These are phyloP conservation scores for Pheosia gnoma DNA, from an alignment of 2,888 invertebrate species.

Conservation along the genomic window DNA sequence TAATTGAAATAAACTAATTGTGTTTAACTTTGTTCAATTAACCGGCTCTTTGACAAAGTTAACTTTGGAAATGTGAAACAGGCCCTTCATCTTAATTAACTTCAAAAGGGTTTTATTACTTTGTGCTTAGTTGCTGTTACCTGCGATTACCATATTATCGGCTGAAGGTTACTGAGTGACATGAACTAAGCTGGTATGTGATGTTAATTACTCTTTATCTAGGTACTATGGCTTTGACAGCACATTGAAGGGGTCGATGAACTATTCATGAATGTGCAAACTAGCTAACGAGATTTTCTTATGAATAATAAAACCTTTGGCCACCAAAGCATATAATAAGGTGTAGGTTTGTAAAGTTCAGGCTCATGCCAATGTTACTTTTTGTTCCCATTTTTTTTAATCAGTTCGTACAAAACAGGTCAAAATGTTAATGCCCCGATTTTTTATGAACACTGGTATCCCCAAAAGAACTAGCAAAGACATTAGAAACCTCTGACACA, in stretches of 20 bases:
- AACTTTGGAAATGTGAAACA: conserved; percentile 52
- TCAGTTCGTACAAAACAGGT: no score
- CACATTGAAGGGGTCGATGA: not conserved
- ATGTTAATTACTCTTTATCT: conserved; percentile 2
- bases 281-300: no score
- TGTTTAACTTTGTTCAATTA: conserved; percentile 59
- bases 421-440: no score
- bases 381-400: no score
- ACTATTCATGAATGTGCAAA: not conserved
- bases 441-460: no score
- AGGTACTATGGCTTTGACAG: not conserved
- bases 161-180: not conserved
- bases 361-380: no score
- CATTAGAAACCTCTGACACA: conserved; percentile 48
- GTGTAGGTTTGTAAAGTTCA: no score
- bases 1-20: conserved; percentile 38
- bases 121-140: conserved; percentile 35
- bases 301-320: no score
- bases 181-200: not conserved
- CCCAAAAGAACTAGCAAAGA: conserved; percentile 29
- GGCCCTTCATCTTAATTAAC: conserved; percentile 53
- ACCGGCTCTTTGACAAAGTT: conserved; percentile 56
- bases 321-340: no score
- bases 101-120: conserved; percentile 48
- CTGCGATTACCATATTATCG: conserved; percentile 20